Evolutionary conservation across 1,140 invertebrate species (phyloP), one percentile per base, ranked within the genome.

Genomic region (Branchinecta lindahli): DNA sequence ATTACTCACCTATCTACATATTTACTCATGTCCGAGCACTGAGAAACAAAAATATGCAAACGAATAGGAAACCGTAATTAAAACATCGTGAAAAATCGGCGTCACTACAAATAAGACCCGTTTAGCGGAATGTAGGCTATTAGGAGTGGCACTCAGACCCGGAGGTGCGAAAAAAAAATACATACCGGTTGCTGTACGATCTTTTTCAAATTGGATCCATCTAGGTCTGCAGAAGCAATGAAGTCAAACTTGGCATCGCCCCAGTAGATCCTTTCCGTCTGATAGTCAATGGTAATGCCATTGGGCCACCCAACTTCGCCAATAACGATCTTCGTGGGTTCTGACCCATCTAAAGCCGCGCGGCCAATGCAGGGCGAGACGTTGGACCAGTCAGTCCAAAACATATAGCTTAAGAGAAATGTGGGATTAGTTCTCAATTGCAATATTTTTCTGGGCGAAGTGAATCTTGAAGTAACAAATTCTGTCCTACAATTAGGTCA

Each of bases 351-450:
- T 71, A 96, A 82, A 75, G 89, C 88, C 2, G 92, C 87, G 66
- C 91, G 78, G 46, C 90, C 90, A 18, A 97, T 88, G 0, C 87
- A 86, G 0, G 91, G 87, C 72, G 84, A 84, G 46, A 79, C 82
- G 12, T 82, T 83, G 18, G 91, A 88, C 93, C 94, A 96, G 78
- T 97, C 94, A 0, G 92, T 94, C 90, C 92, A 93, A 76, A 92
- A 95, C 75, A 96, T 81, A 74, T 87, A 91, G 15, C 82, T 81
- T 71, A 68, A 70, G 67, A 69, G 20, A n/a, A 45, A 18, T 52
- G 8, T 8, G n/a, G 3, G 21, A 8, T 8, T 46, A 45, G 8
- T 44, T 20, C 67, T 3, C n/a, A 20, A 20, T 68, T 2, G 4
- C 4, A 20, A 65, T 20, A 65, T 65, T 65, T 15, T n/a, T 65